phyloP scores from a whole-genome alignment of 2,797 vertebrate species.

The Manis pentadactyla region DNA sequence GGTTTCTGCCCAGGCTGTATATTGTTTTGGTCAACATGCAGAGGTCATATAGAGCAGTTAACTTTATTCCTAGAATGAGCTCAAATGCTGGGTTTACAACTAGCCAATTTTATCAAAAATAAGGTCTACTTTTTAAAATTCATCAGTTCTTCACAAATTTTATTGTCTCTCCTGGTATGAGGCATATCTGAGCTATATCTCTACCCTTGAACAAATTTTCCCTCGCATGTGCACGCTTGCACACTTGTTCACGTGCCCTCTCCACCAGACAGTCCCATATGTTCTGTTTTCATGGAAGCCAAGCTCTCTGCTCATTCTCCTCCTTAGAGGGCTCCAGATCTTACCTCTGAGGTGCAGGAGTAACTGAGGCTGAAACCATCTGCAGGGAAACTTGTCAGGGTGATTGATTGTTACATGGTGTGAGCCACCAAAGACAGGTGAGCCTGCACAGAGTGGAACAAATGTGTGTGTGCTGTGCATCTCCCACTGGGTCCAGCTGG shows the following conservation, averaged over 20 bases:
- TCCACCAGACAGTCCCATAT: conserved; percentile 61
- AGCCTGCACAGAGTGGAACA: conserved; percentile 76
- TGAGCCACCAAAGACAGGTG: conserved; percentile 78
- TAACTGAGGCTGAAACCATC: conserved; percentile 62
- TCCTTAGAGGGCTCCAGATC: not conserved
- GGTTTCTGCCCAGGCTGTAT: not conserved
- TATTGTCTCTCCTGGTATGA: not conserved
- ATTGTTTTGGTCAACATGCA: not conserved
- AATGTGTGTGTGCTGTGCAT: conserved; percentile 17
- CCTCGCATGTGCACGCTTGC: not conserved
- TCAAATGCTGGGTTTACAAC: not conserved
- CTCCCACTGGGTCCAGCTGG: conserved; percentile 69
- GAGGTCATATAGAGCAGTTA: not conserved
- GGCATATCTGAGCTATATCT: not conserved
- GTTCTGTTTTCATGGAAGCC: conserved; percentile 61
- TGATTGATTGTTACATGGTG: conserved; percentile 82
- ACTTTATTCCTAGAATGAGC: conserved; percentile 10
- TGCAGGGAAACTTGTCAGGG: conserved; percentile 75
- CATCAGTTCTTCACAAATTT: not conserved
- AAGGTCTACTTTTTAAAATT: conserved; percentile 36
- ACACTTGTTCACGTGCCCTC: not conserved
- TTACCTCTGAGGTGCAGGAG: not conserved
- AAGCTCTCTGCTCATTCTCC: conserved; percentile 23
- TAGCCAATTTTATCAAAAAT: conserved; percentile 4
- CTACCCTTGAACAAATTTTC: conserved; percentile 36